Evolutionary conservation across 2,888 invertebrate genomes (phyloP).

Genomic region (Itoplectis maculator): DNA sequence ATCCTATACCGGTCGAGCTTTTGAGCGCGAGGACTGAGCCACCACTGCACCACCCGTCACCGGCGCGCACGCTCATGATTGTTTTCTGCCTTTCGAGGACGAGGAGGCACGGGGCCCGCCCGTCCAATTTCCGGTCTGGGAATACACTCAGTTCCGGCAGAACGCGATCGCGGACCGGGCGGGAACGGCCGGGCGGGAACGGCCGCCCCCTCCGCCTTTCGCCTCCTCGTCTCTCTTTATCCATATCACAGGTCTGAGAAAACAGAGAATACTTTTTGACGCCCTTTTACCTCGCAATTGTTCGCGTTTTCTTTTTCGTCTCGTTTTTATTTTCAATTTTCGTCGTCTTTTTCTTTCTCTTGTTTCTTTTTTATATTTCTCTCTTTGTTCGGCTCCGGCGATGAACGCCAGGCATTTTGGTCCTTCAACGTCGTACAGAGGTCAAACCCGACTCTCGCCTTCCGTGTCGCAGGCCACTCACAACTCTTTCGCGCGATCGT

Average conservation of each 20-base stretch:
- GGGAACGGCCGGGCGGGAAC: constrained; percentile 50
- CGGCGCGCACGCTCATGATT: constrained; percentile 73
- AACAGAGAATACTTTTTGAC: constrained; percentile 73
- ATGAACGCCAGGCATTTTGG: constrained; percentile 52
- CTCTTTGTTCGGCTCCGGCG: constrained; percentile 23
- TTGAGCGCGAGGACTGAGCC: constrained; percentile 50
- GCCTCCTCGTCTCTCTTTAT: constrained; percentile 59
- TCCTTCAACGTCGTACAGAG: constrained; percentile 45
- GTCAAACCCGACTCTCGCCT: constrained; percentile 31
- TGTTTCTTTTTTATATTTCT: constrained; percentile 16
- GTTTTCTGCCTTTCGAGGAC: constrained; percentile 76
- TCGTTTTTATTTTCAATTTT: constrained; percentile 35
- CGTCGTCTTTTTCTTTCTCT: background rate
- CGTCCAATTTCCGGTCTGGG: constrained; percentile 68
- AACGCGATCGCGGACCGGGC: constrained; percentile 58
- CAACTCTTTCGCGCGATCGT: constrained; percentile 19
- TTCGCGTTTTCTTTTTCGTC: constrained; percentile 48
- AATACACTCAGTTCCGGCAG: constrained; percentile 66
- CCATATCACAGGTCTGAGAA: constrained; percentile 82
- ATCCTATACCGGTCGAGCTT: constrained; percentile 39
- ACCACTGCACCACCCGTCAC: constrained; percentile 38
- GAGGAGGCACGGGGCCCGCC: constrained; percentile 53
- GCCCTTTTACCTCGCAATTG: constrained; percentile 55
- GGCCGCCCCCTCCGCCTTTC: constrained; percentile 25
- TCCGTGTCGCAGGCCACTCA: constrained; percentile 8